These are phyloP conservation scores for Candidula unifasciata DNA, from an alignment of 2,888 invertebrate species.

Conservation along the genomic window DNA sequence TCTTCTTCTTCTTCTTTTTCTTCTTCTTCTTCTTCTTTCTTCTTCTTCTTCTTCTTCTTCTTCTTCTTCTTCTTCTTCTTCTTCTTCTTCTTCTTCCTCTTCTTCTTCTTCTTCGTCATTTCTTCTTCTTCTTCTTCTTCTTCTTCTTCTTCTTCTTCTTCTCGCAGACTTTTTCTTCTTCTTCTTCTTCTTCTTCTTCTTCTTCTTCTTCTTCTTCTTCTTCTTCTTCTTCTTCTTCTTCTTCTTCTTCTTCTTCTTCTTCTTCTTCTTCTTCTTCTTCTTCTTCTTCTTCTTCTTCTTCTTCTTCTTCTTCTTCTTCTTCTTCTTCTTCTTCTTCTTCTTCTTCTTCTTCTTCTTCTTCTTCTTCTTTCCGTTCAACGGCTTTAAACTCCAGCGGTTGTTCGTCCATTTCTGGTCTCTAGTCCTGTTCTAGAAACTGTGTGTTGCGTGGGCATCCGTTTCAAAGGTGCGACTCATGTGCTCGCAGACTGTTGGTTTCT, in stretches of 20 bases:
- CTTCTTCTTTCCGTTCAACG: background rate
- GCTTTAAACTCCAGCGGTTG: too few species aligned
- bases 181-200: constrained; percentile 10
- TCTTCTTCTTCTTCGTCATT: background rate
- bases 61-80: background rate
- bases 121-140: constrained; percentile 6
- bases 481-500: too few species aligned
- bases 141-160: constrained; percentile 14
- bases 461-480: too few species aligned
- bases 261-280: constrained; percentile 23
- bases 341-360: constrained; percentile 20
- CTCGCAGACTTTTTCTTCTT: background rate
- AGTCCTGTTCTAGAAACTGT: too few species aligned
- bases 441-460: too few species aligned
- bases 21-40: background rate
- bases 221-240: background rate
- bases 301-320: constrained; percentile 23
- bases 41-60: constrained; percentile 13
- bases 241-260: constrained; percentile 30
- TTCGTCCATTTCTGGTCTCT: too few species aligned
- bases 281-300: constrained; percentile 20
- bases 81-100: background rate
- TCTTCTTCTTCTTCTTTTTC: background rate
- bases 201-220: constrained; percentile 15
- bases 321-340: constrained; percentile 18